phyloP scores from a whole-genome alignment of 2,113 vertebrate species.

The Lota lota region DNA sequence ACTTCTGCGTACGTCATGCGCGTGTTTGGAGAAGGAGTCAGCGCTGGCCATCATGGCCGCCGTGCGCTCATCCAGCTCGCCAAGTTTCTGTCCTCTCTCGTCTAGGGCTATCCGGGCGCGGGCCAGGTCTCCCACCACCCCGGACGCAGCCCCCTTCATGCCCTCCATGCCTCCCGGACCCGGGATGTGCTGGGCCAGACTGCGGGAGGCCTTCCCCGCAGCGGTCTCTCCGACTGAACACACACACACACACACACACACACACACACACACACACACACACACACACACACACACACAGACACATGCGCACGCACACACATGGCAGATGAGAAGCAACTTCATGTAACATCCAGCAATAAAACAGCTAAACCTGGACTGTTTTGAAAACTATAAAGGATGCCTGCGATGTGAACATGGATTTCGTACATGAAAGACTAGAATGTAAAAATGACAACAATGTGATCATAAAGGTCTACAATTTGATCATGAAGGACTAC shows the following conservation, averaged over 20 bases:
- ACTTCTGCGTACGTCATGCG: slow-evolving; percentile 82
- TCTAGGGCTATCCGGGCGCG: slow-evolving; percentile 92
- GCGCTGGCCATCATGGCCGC: slow-evolving; percentile 97
- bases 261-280: too few species aligned
- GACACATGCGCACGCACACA: too few species aligned
- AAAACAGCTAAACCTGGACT: too few species aligned
- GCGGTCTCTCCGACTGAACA: slow-evolving; percentile 86
- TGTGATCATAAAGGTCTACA: too few species aligned
- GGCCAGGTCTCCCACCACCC: slow-evolving; percentile 91
- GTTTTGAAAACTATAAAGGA: too few species aligned
- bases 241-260: not conserved
- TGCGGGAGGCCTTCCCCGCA: slow-evolving; percentile 91
- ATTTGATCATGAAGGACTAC: too few species aligned
- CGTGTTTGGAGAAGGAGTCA: slow-evolving; percentile 95
- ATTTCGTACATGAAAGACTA: too few species aligned
- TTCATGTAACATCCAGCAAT: too few species aligned
- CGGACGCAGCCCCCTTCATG: slow-evolving; percentile 94
- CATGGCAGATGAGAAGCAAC: too few species aligned
- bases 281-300: too few species aligned
- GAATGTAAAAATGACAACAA: too few species aligned
- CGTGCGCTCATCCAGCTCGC: slow-evolving; percentile 93
- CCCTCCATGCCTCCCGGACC: slow-evolving; percentile 94
- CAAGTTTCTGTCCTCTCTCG: slow-evolving; percentile 95
- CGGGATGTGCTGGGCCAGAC: slow-evolving; percentile 95
- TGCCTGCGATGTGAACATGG: too few species aligned